Base-by-base conservation (phyloP, 1,140 invertebrate species). In the Proctacanthus coquilletti region DNA sequence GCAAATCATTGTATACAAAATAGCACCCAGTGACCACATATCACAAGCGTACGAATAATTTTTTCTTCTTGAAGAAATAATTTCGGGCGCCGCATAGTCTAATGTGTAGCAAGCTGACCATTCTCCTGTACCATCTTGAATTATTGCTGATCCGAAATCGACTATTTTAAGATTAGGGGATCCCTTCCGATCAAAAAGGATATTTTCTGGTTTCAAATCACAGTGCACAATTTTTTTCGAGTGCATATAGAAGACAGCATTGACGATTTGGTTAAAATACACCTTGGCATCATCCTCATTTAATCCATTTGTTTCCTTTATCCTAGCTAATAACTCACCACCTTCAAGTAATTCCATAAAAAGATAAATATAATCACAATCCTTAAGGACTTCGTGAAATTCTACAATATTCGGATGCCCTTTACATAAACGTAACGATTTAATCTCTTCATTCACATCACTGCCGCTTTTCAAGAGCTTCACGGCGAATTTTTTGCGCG, bases 181-280 rank as follows among this genome's bases (percentile, higher is more conserved):
- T 0, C 75, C 69, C 17, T 63, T 58, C 8, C 62, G 49, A 41
- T 72, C 64, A 49, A 84, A 88, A 3, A 87, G 60, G 6, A 89
- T 62, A 60, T 89, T 89, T 68, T 92, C 87, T 8, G 87, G 87
- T 59, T 92, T 92, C 3, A 92, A 62, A 58, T 92, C 87, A 31
- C 87, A 66, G 61, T 92, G 87, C 13, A 91, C 85, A 19, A 92
- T 76, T 18, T 79, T 77, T 43, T 71, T 67, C 9, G 65, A 65
- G 63, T 92, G 87, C 67, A 92, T 79, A 52, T 76, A 84, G 36
- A 71, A 64, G 5, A 92, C 72, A 27, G 83, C 85, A 20, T 74
- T 72, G 0, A 86, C 77, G 30, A 93, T 59, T 51, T 86, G 79
- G 27, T 65, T 59, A 69, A 89, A 80, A 6, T 72, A n/a, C 48